Evolutionary conservation across 2,113 vertebrate genomes (phyloP), one percentile per base, ranked within the genome.

Genomic region (Vanacampus margaritifer): DNA sequence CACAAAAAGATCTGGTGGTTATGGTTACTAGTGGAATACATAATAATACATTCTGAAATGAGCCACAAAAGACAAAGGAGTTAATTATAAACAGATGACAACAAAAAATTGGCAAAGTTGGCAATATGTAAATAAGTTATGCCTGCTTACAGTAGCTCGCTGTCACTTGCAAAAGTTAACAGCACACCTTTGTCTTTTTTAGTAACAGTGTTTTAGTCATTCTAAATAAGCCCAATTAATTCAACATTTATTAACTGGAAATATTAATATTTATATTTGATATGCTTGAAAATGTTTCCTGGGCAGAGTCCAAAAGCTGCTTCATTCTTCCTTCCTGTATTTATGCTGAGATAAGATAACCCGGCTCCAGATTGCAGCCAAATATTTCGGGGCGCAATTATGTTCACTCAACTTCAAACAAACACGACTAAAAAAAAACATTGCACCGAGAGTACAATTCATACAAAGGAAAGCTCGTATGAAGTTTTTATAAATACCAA

Each of bases 1-100:
- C 8, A 67, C 48, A 36, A 56, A 32, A 76, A 53, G 1, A 28
- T 17, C 69, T 35, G 39, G 32, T 69, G 61, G 67, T 24, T n/a
- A 19, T 35, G 24, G 24, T 67, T 37, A 65, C 48, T 28, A 50
- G 1, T 24, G 51, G 67, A 61, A 73, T 64, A 36, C 36, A 66
- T 26, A 54, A 54, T 6, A 54, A 12, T 46, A 19, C 11, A 28
- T 58, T 65, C 65, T 83, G 43, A 58, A 66, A 17, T 73, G 21
- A 35, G 24, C 62, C 35, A 51, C 56, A 76, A 68, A 59, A 57
- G 28, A 28, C 39, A 32, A 45, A 69, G n/a, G 5, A 53, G 28
- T 19, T 56, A 13, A 66, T 71, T 19, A 45, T 76, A 26, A 19
- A 57, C 23, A 12, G 12, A 2, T 35, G 28, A 6, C 39, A 58